phyloP scores from a whole-genome alignment of 1,140 invertebrate genomes.

The Plectrocnemia conspersa region DNA sequence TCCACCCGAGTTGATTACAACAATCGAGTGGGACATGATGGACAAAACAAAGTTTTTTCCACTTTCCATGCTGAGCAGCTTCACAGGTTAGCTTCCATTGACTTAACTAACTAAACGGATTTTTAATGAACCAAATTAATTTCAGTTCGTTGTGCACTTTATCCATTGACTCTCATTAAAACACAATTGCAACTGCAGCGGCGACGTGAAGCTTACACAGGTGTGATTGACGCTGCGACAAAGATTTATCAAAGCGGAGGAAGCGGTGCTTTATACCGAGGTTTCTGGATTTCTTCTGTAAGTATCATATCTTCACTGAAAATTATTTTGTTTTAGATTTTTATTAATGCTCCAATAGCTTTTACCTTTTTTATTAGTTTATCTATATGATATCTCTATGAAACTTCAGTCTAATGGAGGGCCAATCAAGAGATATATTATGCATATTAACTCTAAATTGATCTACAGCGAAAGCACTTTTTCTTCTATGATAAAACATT shows the following conservation, averaged over 20 bases:
- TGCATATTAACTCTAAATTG: not conserved
- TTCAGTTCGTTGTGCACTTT: conserved; percentile 80
- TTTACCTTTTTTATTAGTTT: no score
- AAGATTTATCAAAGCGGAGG: conserved; percentile 91
- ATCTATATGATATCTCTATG: no score
- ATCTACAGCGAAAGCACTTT: no score
- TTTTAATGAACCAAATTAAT: not conserved
- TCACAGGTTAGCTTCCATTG: conserved; percentile 43
- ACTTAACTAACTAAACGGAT: no score
- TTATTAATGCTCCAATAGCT: no score
- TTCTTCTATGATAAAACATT: no score
- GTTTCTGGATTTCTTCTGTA: conserved; percentile 90
- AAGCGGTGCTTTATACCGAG: conserved; percentile 80
- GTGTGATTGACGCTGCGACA: conserved; percentile 84
- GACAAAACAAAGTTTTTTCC: conserved; percentile 92
- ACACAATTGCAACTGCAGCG: conserved; percentile 90
- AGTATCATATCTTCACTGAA: conserved; percentile 34
- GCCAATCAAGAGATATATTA: no score
- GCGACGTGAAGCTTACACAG: conserved; percentile 77
- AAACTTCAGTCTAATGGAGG: no score
- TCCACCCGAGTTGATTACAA: conserved; percentile 64
- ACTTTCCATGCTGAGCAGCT: conserved; percentile 74
- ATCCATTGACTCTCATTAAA: conserved; percentile 95
- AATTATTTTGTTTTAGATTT: no score
- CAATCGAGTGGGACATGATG: conserved; percentile 99